Evolutionary conservation across 2,797 vertebrate genomes (phyloP), one percentile per base, ranked within the genome.

Genomic region (Lophius americanus): DNA sequence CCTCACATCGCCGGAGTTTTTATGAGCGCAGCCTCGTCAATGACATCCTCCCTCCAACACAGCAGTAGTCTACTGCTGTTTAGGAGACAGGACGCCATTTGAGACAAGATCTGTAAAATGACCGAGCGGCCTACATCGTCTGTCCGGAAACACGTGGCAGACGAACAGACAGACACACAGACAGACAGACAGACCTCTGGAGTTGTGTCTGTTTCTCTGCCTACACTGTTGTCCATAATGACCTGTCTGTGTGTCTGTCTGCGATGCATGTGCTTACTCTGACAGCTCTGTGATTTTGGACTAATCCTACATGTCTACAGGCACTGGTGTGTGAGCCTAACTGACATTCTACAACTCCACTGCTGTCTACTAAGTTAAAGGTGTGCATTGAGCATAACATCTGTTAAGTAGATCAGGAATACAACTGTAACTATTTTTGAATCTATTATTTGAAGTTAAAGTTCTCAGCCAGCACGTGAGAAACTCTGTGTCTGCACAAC

Each of bases 201-300:
- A 91, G 85, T 82, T 89, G 90, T 89, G 92, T 92, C 92, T 93
- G 92, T 90, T 92, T 86, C 82, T 90, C 91, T 90, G 90, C 87
- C 93, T 94, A 90, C 87, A 73, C 90, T 92, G 81, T 75, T 70
- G 85, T 85, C 86, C 85, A 89, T 67, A 81, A 79, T 85, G 81
- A 92, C 92, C 91, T 93, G 93, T 94, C 93, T 93, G 93, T 94
- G 91, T 92, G 91, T 93, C 92, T 93, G 91, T 92, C 89, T 89
- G 86, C 81, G 81, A 76, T 91, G 86, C 81, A 68, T 92, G 86
- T 87, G 82, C 71, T 85, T 63, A 67, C 49, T 64, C 85, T 88
- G 83, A 68, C 85, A 75, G 64, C 76, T 81, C 76, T 79, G 74
- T 81, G 76, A 54, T 46, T 64, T 75, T 56, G 70, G 41, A 60